Conservation (phyloP, 2,113 vertebrate genomes). For the Orientallactaga bullata region DNA sequence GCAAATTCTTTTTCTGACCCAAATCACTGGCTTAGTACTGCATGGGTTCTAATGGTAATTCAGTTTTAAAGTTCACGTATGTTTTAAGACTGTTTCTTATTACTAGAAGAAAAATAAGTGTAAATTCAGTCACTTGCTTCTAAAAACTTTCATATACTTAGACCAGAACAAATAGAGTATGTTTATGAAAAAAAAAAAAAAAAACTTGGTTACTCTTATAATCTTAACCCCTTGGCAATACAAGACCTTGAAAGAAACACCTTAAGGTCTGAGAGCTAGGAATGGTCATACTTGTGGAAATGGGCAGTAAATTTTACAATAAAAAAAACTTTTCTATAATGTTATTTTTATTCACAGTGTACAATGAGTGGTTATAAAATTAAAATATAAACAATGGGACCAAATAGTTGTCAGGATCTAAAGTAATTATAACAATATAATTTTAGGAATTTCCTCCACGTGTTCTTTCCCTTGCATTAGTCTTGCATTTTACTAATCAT, state of each 20-base stretch:
- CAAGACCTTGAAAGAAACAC: background rate
- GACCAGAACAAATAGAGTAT: background rate
- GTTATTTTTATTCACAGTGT: background rate
- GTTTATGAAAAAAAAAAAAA: background rate
- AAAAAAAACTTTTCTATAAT: background rate
- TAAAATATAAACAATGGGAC: background rate
- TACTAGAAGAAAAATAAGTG: background rate
- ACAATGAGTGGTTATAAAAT: background rate
- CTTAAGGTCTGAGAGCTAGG: background rate
- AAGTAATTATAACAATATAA: background rate
- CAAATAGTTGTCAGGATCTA: background rate
- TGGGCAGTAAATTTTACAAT: background rate
- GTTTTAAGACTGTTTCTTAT: slow-evolving; percentile 19
- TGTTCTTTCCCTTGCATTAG: background rate
- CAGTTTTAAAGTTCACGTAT: background rate
- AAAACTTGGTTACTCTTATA: background rate
- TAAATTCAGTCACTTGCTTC: slow-evolving; percentile 4
- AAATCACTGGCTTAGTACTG: background rate
- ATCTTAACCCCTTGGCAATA: background rate
- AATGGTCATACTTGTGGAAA: background rate
- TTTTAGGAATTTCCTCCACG: background rate
- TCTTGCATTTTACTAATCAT: background rate
- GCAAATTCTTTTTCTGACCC: background rate
- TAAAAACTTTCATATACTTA: background rate
- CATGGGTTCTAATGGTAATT: background rate